Evolutionary conservation across 1,140 invertebrate species (phyloP).

Genomic region (Heliothis virescens): DNA sequence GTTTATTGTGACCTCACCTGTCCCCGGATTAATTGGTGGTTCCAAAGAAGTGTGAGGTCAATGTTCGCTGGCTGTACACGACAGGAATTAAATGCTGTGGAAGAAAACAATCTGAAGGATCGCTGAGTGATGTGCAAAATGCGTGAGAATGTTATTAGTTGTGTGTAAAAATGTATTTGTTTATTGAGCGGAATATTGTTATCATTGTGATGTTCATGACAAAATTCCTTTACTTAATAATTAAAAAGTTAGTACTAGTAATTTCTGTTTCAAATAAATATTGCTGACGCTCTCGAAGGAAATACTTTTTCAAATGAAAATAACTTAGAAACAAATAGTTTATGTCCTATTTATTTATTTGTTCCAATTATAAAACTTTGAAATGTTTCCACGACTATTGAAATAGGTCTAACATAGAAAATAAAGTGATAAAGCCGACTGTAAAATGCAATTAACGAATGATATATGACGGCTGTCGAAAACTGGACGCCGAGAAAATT

Average conservation of each 20-base stretch:
- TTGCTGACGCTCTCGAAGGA: too few relatives aligned
- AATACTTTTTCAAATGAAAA: too few relatives aligned
- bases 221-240: too few relatives aligned
- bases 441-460: slow-evolving; percentile 3
- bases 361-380: too few relatives aligned
- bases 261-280: too few relatives aligned
- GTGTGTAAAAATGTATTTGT: slow-evolving; percentile 9
- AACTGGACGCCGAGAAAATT: not conserved
- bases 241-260: too few relatives aligned
- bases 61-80: slow-evolving; percentile 17
- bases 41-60: slow-evolving; percentile 23
- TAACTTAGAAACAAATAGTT: too few relatives aligned
- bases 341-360: too few relatives aligned
- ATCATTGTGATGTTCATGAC: not conserved
- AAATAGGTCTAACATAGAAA: too few relatives aligned
- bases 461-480: slow-evolving; percentile 18
- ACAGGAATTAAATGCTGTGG: slow-evolving; percentile 47
- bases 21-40: slow-evolving; percentile 53
- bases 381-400: too few relatives aligned
- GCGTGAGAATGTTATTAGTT: slow-evolving; percentile 24
- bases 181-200: slow-evolving; percentile 8
- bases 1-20: slow-evolving; percentile 57
- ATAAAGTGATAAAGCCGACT: not conserved
- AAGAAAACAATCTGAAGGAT: slow-evolving; percentile 48
- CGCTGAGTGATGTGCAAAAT: slow-evolving; percentile 22